Evolutionary conservation across 2,888 invertebrate species (phyloP).

Genomic region (Mythimna impura): DNA sequence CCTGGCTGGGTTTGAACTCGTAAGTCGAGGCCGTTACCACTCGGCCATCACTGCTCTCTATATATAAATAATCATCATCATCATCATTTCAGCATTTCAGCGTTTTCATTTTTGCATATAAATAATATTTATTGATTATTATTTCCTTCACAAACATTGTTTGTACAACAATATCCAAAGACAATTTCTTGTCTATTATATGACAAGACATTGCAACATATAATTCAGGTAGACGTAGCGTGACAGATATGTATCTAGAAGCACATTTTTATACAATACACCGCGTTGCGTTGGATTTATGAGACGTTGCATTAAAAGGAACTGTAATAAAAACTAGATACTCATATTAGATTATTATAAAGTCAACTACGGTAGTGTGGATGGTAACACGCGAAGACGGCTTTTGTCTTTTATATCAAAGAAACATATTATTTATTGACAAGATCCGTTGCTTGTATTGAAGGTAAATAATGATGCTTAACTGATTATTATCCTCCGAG

Average conservation of each 20-base stretch:
- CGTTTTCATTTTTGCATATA: no score
- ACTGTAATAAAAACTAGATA: constrained; percentile 37
- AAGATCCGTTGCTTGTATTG: not conserved
- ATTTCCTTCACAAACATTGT: not conserved
- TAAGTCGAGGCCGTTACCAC: no score
- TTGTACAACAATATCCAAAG: not conserved
- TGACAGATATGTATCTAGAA: constrained; percentile 51
- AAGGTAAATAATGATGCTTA: not conserved
- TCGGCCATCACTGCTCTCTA: no score
- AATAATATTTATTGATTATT: not conserved
- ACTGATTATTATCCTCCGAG: not conserved
- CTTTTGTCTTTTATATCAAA: constrained; percentile 22
- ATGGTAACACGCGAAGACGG: constrained; percentile 25
- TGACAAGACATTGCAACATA: constrained; percentile 26
- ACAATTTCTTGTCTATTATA: constrained; percentile 19
- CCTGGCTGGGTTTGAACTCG: no score
- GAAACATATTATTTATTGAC: constrained; percentile 5
- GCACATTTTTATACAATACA: constrained; percentile 41
- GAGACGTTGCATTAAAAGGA: constrained; percentile 40
- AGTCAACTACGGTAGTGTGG: constrained; percentile 17
- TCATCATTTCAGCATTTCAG: no score
- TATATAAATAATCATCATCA: no score
- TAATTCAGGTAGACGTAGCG: constrained; percentile 45
- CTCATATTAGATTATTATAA: constrained; percentile 40
- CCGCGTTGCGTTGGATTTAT: constrained; percentile 53